A percentile compares a stretch with the other conserved stretches of the same genome.
Evolutionary conservation across 2,888 invertebrate genomes (phyloP).

Genomic region (Adela reaumurella): DNA sequence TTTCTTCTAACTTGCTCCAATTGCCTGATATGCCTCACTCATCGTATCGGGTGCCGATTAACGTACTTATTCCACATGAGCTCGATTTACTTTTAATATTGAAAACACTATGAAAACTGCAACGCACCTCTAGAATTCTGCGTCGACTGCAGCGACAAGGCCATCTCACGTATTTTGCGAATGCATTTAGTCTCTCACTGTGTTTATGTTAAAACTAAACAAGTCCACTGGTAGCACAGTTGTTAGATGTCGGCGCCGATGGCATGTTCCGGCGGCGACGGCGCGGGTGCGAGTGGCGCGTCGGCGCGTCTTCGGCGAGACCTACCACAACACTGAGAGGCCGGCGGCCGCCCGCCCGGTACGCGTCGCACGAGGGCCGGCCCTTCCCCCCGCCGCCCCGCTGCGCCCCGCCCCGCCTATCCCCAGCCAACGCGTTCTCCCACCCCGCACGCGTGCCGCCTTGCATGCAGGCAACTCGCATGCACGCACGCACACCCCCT

Average conservation of each 20-base stretch:
- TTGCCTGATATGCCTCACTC: too few species aligned
- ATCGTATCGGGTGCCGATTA: too few species aligned
- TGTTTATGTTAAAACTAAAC: background rate
- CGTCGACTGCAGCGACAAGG: constrained; percentile 57
- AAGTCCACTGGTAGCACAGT: background rate
- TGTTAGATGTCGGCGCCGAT: constrained; percentile 11
- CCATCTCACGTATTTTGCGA: constrained; percentile 53
- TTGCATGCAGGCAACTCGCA: too few species aligned
- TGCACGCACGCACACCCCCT: constrained; percentile 4
- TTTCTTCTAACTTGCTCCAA: too few species aligned
- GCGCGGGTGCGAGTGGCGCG: constrained; percentile 31
- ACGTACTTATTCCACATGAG: too few species aligned
- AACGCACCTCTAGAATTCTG: constrained; percentile 54
- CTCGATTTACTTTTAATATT: too few species aligned
- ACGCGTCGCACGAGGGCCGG: constrained; percentile 24
- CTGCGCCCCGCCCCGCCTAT: constrained; percentile 22
- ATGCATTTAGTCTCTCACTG: constrained; percentile 26
- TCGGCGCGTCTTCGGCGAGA: constrained; percentile 38
- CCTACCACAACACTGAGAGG: constrained; percentile 66
- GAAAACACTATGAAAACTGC: background rate
- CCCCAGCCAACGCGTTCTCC: constrained; percentile 12
- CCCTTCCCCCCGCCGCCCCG: constrained; percentile 43
- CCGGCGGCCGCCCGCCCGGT: constrained; percentile 25
- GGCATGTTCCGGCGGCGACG: constrained; percentile 35
- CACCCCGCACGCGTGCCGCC: constrained; percentile 15